Percentiles rank a stretch among this genome's conserved stretches.
Evolutionary conservation across 2,888 invertebrate species (phyloP).

Genomic region (Erebia aethiops): DNA sequence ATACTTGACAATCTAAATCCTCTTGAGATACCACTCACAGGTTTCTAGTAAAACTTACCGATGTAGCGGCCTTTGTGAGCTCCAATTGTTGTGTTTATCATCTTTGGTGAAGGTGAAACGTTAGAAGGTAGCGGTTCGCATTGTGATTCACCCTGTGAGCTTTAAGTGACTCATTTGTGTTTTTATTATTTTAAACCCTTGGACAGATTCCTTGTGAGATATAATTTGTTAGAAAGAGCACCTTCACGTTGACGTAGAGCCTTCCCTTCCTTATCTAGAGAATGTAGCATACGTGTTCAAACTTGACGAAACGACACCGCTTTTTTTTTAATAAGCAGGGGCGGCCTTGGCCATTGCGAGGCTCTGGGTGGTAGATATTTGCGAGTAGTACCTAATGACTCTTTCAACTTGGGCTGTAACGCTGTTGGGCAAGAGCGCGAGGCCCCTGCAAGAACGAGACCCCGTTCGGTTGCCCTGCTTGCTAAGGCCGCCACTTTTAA

Average conservation of each 20-base stretch:
- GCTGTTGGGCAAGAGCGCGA: too few species aligned
- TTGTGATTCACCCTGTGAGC: constrained; percentile 59
- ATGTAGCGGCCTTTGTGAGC: constrained; percentile 49
- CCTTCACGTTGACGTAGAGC: constrained; percentile 31
- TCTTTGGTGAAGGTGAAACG: constrained; percentile 59
- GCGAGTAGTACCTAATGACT: too few species aligned
- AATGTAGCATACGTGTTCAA: constrained; percentile 26
- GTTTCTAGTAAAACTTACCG: constrained; percentile 39
- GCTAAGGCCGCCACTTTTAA: too few species aligned
- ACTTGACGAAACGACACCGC: constrained; percentile 25
- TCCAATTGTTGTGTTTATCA: constrained; percentile 57
- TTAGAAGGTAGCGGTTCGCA: constrained; percentile 64
- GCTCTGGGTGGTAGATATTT: too few species aligned
- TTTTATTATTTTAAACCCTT: constrained; percentile 44
- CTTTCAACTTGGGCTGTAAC: too few species aligned
- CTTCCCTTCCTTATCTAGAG: constrained; percentile 32
- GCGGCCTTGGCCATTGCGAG: neutral
- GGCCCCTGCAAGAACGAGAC: too few species aligned
- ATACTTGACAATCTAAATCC: constrained; percentile 41
- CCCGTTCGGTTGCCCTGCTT: too few species aligned
- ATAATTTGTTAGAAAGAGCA: constrained; percentile 37
- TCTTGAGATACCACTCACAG: constrained; percentile 39
- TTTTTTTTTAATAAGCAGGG: neutral
- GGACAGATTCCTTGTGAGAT: constrained; percentile 39
- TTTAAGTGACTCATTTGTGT: constrained; percentile 57